A percentile compares a stretch with the other conserved stretches of the same genome.
phyloP scores from a whole-genome alignment of 1,140 invertebrate genomes.

The Dreissena rostriformis region DNA sequence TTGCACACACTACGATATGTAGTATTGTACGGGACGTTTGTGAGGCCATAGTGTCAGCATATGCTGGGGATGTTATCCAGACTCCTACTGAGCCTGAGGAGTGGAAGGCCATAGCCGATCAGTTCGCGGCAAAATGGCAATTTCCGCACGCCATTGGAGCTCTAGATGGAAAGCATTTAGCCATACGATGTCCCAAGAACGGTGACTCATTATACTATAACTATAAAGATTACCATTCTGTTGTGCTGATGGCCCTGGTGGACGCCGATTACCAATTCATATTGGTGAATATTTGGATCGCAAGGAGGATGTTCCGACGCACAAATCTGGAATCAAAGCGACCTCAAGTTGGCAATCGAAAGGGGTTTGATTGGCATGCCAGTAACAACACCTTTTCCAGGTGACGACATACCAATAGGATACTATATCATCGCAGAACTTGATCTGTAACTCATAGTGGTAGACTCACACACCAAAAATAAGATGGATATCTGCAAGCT shows the following conservation, averaged over 20 bases:
- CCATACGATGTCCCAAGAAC: slow-evolving; percentile 21
- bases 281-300: slow-evolving; percentile 7
- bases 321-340: slow-evolving; percentile 23
- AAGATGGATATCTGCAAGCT: no score
- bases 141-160: slow-evolving; percentile 43
- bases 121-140: slow-evolving; percentile 27
- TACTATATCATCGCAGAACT: slow-evolving; percentile 64
- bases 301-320: slow-evolving; percentile 3
- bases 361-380: slow-evolving; percentile 63
- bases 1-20: slow-evolving; percentile 5
- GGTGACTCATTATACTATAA: slow-evolving; percentile 13
- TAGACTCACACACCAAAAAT: no score
- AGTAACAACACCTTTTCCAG: slow-evolving; percentile 36
- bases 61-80: neutral
- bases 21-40: neutral
- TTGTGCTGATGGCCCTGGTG: slow-evolving; percentile 37
- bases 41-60: neutral
- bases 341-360: slow-evolving; percentile 5
- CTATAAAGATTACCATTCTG: slow-evolving; percentile 1
- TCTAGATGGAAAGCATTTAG: slow-evolving; percentile 55
- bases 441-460: no score
- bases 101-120: slow-evolving; percentile 27
- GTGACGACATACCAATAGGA: slow-evolving; percentile 27
- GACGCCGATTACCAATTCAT: slow-evolving; percentile 46
- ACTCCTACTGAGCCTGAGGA: slow-evolving; percentile 18